Base-by-base conservation (phyloP, 2,113 vertebrate species). In the Rhipidura dahli region DNA sequence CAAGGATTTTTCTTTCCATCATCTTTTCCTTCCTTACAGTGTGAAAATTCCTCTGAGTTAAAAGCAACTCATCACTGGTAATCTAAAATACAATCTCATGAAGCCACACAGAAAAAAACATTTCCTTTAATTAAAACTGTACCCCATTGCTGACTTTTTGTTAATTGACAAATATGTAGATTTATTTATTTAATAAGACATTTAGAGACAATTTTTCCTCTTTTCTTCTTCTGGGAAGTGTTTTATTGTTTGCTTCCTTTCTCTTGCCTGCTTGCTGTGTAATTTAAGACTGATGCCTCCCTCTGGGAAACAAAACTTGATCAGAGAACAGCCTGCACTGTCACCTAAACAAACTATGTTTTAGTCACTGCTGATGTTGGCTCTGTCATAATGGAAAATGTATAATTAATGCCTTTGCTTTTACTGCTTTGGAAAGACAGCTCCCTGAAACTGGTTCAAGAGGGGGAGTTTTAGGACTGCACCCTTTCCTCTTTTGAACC, bases 221-320 rank as follows among this genome's bases (percentile, higher is more conserved):
- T 51, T 91, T 93, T 84, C 66, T 94, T 77, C 95, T 82, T 93
- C 83, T 87, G 93, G 80, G 86, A 97, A 94, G 83, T 78, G 68
- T 90, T 92, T 97, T 94, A 97, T 96, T 97, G 89, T 97, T 97
- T 95, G 88, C 84, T 95, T 98, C 92, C 91, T 97, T 97, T 98
- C 93, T 97, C 76, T 96, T 95, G 93, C 94, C 90, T 96, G 90
- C 95, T 97, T 98, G 87, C 96, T 97, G 54, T 97, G 97, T 97
- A 98, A 98, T 97, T 97, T 96, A 97, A 98, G 97, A 97, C 96
- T 89, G 96, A 98, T 98, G 95, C 91, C 85, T 98, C 97, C 93
- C 96, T 94, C 91, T 97, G 97, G 97, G 97, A 97, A 98, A 95
- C 70, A 97, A 96, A 98, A 98, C 94, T 97, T 97, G 97, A 97